A percentile compares a stretch with the other conserved stretches of the same genome.
Evolutionary conservation across 2,888 invertebrate species (phyloP).

Genomic region (Tineola bisselliella): DNA sequence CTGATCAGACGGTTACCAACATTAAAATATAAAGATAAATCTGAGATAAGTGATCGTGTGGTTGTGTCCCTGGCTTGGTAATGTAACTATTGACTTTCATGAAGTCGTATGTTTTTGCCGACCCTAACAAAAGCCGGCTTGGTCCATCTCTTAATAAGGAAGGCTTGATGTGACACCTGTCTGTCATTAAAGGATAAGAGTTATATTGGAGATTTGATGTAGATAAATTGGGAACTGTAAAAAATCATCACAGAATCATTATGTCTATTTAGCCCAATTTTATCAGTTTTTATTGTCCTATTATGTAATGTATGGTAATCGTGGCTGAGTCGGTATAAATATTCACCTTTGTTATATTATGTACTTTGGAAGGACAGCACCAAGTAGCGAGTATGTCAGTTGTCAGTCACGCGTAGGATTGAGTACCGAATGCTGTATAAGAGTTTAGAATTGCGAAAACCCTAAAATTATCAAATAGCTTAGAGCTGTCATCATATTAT

Average conservation of each 20-base stretch:
- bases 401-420: too few species aligned
- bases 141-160: conserved; percentile 32
- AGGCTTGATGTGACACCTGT: conserved; percentile 25
- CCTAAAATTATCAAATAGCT: too few species aligned
- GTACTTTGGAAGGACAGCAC: too few species aligned
- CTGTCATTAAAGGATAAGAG: conserved; percentile 27
- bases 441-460: too few species aligned
- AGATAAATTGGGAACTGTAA: neutral
- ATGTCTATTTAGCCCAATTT: too few species aligned
- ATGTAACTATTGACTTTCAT: conserved; percentile 35
- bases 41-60: conserved; percentile 19
- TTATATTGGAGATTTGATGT: neutral
- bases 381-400: too few species aligned
- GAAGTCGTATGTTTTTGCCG: conserved; percentile 26
- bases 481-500: too few species aligned
- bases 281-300: too few species aligned
- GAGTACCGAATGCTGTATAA: too few species aligned
- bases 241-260: neutral
- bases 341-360: too few species aligned
- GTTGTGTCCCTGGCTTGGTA: neutral
- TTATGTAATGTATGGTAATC: too few species aligned
- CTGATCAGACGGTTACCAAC: neutral
- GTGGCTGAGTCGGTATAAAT: too few species aligned
- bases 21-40: conserved; percentile 19
- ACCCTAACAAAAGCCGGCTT: conserved; percentile 28